Evolutionary conservation across 2,888 invertebrate species (phyloP).

Genomic region (Chironomus tentans): DNA sequence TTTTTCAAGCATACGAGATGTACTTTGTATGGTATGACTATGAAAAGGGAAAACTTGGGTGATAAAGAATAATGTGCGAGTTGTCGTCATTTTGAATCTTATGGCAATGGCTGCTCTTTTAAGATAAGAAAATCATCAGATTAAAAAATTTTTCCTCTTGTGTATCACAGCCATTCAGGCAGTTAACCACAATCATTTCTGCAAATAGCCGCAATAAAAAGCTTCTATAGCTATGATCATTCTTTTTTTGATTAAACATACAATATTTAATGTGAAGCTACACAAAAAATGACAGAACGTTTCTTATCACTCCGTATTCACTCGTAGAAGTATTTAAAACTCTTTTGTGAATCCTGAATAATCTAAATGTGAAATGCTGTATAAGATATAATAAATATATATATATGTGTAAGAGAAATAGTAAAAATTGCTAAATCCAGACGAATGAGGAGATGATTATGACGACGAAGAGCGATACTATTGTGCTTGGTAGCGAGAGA

Average conservation of each 20-base stretch:
- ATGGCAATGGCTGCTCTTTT: slow-evolving; percentile 10
- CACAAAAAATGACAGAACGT: slow-evolving; percentile 3
- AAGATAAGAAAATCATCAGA: slow-evolving; percentile 19
- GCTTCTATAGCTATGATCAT: neutral
- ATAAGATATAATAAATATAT: neutral
- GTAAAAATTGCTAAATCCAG: neutral
- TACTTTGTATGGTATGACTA: neutral
- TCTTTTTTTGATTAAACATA: slow-evolving; percentile 14
- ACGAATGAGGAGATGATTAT: neutral
- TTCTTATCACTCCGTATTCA: neutral
- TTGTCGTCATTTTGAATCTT: slow-evolving; percentile 19
- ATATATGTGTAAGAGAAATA: no score
- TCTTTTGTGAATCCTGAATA: neutral
- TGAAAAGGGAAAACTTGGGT: neutral
- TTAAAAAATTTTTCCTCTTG: neutral
- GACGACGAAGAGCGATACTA: neutral
- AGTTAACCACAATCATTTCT: neutral
- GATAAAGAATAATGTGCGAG: slow-evolving; percentile 25
- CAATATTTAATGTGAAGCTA: slow-evolving; percentile 18
- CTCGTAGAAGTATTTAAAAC: neutral
- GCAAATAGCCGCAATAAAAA: slow-evolving; percentile 18
- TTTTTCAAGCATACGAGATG: neutral
- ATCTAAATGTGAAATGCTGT: neutral
- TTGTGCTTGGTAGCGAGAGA: neutral
- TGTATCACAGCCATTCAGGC: neutral